Percentiles rank a stretch among this genome's conserved stretches.
Evolutionary conservation across 2,888 invertebrate genomes (phyloP).

Genomic region (Sinohyriopsis cumingii): DNA sequence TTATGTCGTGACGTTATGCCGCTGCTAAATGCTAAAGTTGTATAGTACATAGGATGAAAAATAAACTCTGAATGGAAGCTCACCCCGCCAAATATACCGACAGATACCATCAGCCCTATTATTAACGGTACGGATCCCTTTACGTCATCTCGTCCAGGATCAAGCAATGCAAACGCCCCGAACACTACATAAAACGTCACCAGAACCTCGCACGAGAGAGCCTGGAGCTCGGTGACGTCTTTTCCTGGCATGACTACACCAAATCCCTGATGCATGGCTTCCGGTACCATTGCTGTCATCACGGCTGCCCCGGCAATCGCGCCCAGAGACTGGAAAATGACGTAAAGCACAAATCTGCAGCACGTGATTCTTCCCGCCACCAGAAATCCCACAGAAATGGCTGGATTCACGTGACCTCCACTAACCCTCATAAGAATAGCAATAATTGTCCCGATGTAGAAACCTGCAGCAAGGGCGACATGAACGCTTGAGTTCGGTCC

Average conservation of each 20-base stretch:
- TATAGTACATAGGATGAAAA: no score
- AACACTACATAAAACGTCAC: slow-evolving; percentile 50
- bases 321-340: slow-evolving; percentile 43
- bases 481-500: slow-evolving; percentile 25
- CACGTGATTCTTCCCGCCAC: slow-evolving; percentile 29
- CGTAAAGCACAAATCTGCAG: slow-evolving; percentile 38
- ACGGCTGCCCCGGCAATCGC: slow-evolving; percentile 42
- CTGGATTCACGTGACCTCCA: slow-evolving; percentile 59
- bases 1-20: no score
- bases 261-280: slow-evolving; percentile 33
- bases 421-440: slow-evolving; percentile 43
- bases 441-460: slow-evolving; percentile 48
- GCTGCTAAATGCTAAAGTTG: no score
- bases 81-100: slow-evolving; percentile 53
- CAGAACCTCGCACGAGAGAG: slow-evolving; percentile 45
- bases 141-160: slow-evolving; percentile 42
- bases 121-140: slow-evolving; percentile 47
- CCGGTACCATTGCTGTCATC: slow-evolving; percentile 34
- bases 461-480: slow-evolving; percentile 44
- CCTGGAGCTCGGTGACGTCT: slow-evolving; percentile 42
- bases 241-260: slow-evolving; percentile 42
- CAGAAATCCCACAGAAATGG: slow-evolving; percentile 43
- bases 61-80: slow-evolving; percentile 22
- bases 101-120: slow-evolving; percentile 50
- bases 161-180: slow-evolving; percentile 43